phyloP scores from a whole-genome alignment of 1,140 invertebrate species.

The Ephestia elutella region DNA sequence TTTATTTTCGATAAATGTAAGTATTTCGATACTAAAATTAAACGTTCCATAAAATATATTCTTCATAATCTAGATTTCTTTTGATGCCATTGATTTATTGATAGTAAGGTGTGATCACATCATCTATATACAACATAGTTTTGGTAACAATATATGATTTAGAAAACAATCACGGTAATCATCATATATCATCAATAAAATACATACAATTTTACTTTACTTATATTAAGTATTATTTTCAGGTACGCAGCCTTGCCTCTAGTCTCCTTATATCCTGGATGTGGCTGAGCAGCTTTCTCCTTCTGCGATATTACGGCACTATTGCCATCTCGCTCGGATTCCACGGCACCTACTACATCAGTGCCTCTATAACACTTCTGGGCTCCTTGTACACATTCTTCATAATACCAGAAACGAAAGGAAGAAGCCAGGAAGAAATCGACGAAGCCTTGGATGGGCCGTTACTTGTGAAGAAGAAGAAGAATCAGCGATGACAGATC shows the following conservation, averaged over 20 bases:
- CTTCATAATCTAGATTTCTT: too few species aligned
- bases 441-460: slow-evolving; percentile 43
- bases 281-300: slow-evolving; percentile 60
- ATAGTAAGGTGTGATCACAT: too few species aligned
- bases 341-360: slow-evolving; percentile 59
- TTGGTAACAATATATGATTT: too few species aligned
- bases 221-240: slow-evolving; percentile 7
- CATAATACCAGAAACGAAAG: slow-evolving; percentile 55
- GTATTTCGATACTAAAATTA: too few species aligned
- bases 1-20: slow-evolving; percentile 60
- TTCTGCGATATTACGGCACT: slow-evolving; percentile 57
- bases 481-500: slow-evolving; percentile 48
- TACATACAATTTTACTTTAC: too few species aligned
- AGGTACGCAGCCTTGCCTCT: slow-evolving; percentile 60
- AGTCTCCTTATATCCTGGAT: slow-evolving; percentile 65
- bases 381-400: slow-evolving; percentile 47
- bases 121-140: too few species aligned
- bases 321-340: slow-evolving; percentile 51
- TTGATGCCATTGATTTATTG: too few species aligned
- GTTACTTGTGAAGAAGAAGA: slow-evolving; percentile 34
- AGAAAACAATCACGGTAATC: too few species aligned
- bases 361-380: slow-evolving; percentile 49
- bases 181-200: too few species aligned
- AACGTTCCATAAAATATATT: too few species aligned
- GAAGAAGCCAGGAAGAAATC: slow-evolving; percentile 51